These are phyloP conservation scores for Plectrocnemia conspersa DNA, from an alignment of 1,140 invertebrate genomes.

Conservation along the genomic window DNA sequence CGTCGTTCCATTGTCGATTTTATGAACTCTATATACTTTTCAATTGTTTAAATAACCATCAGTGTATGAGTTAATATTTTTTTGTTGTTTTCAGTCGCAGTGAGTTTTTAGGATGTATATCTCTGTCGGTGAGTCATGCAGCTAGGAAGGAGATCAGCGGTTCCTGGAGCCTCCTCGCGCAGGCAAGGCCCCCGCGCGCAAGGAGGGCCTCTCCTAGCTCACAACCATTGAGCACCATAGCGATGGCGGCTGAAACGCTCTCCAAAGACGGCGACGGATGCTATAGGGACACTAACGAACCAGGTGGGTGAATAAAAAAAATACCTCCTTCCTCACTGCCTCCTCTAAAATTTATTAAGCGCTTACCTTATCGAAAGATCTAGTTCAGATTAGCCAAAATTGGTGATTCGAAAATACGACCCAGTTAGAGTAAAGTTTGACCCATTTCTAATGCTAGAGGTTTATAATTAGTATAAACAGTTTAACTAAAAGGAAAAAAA, in stretches of 20 bases:
- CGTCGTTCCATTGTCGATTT: too few species aligned
- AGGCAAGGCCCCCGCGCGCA: slow-evolving; percentile 35
- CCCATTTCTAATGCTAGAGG: too few species aligned
- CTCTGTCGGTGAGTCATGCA: slow-evolving; percentile 66
- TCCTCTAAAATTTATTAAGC: too few species aligned
- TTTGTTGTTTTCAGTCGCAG: too few species aligned
- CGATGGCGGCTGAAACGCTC: slow-evolving; percentile 47
- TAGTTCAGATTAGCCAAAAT: background rate
- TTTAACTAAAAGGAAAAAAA: too few species aligned
- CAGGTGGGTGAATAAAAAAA: background rate
- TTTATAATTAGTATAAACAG: too few species aligned
- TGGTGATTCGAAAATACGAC: background rate
- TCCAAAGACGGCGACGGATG: slow-evolving; percentile 14
- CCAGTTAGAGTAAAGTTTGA: too few species aligned
- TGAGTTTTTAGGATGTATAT: slow-evolving; percentile 76
- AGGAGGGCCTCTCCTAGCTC: slow-evolving; percentile 38
- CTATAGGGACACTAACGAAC: slow-evolving; percentile 10
- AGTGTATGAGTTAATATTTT: too few species aligned
- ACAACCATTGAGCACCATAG: slow-evolving; percentile 44
- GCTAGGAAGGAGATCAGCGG: slow-evolving; percentile 53
- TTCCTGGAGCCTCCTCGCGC: slow-evolving; percentile 52
- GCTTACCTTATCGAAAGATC: background rate
- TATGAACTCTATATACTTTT: too few species aligned
- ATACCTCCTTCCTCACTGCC: background rate
- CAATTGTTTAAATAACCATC: too few species aligned